A percentile compares a stretch with the other conserved stretches of the same genome.
Conservation (phyloP, 2,113 vertebrate species). For the Agelaius tricolor region DNA sequence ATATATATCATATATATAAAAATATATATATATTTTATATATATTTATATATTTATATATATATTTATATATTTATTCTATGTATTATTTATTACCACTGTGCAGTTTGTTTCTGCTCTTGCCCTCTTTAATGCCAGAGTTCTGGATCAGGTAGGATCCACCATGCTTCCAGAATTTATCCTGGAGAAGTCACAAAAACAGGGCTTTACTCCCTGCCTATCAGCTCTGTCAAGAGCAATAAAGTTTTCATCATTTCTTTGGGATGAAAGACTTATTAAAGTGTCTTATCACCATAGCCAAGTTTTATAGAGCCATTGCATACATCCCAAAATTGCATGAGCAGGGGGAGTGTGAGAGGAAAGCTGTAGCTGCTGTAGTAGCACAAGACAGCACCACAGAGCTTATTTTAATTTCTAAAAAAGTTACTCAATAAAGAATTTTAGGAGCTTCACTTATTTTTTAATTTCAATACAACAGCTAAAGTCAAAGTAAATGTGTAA, state of each 20-base stretch:
- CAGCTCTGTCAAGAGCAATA: background rate
- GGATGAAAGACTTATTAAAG: background rate
- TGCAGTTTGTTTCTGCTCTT: background rate
- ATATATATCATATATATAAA: too few relatives aligned
- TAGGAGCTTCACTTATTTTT: background rate
- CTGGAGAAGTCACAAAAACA: background rate
- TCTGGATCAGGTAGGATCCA: background rate
- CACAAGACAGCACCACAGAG: background rate
- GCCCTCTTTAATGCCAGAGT: background rate
- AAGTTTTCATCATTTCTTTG: background rate
- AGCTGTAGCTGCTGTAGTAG: background rate
- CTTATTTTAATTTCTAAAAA: background rate
- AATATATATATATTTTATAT: too few relatives aligned
- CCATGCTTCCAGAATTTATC: background rate
- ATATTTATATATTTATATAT: too few relatives aligned
- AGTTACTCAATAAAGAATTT: background rate
- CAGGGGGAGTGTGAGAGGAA: background rate
- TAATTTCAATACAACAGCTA: background rate
- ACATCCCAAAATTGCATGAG: background rate
- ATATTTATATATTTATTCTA: too few relatives aligned
- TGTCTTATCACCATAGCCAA: background rate
- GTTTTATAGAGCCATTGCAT: background rate
- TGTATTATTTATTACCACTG: too few relatives aligned
- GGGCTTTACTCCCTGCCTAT: background rate
- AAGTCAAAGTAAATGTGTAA: background rate